phyloP scores from a whole-genome alignment of 2,797 vertebrate species.

The Chiroxiphia lanceolata region DNA sequence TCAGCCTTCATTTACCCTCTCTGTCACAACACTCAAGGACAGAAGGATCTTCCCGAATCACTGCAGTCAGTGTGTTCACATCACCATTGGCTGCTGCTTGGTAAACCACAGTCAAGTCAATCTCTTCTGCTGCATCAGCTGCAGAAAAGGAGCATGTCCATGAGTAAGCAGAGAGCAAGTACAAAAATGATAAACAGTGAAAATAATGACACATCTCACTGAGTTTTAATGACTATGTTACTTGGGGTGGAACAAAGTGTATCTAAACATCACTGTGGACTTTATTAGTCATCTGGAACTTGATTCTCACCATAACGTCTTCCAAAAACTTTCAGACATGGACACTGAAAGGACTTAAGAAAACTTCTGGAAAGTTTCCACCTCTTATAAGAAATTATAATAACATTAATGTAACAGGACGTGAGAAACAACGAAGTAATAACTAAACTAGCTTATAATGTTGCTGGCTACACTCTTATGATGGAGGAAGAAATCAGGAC shows the following conservation, averaged over 20 bases:
- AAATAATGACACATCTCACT: neutral
- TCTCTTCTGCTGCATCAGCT: slow-evolving; percentile 84
- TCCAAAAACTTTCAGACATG: neutral
- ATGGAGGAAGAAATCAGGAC: neutral
- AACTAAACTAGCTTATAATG: neutral
- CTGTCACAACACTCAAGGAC: slow-evolving; percentile 87
- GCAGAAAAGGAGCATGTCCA: neutral
- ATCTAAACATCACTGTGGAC: neutral
- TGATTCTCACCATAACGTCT: neutral
- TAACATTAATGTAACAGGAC: neutral
- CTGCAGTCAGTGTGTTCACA: slow-evolving; percentile 83
- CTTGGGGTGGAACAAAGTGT: neutral
- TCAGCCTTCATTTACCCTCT: slow-evolving; percentile 76
- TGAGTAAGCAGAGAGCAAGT: neutral
- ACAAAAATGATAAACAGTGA: neutral
- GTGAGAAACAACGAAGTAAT: neutral
- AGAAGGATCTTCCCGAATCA: slow-evolving; percentile 87
- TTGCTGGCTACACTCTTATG: neutral
- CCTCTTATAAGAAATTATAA: neutral
- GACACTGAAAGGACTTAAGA: neutral
- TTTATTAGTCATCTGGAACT: slow-evolving; percentile 21
- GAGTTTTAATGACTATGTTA: neutral
- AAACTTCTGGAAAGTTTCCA: neutral
- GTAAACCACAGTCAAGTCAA: slow-evolving; percentile 83
- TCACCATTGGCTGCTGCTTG: slow-evolving; percentile 87